Conservation (phyloP, 1,140 invertebrate genomes). For the Pentalonia nigronervosa region DNA sequence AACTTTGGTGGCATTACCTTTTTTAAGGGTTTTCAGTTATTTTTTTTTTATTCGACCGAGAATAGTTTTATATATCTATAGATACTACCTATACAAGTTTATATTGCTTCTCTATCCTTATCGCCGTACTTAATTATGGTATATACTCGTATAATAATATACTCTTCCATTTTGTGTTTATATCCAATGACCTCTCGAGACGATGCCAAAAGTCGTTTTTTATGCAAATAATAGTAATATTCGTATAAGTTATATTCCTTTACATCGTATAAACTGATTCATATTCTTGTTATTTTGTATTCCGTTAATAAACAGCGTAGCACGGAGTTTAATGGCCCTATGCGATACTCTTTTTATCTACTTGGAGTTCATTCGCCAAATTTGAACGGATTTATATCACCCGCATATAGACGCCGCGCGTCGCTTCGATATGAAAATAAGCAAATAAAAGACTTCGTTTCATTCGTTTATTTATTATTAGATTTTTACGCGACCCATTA, state of each 20-base stretch:
- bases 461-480: not conserved
- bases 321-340: not conserved
- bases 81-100: not conserved
- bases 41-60: not conserved
- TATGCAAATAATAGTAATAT: slow-evolving; percentile 9
- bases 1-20: slow-evolving; percentile 34
- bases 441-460: not conserved
- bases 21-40: not conserved
- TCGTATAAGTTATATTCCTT: not conserved
- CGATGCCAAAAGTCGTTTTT: not conserved
- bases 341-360: not conserved
- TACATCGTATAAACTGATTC: not conserved
- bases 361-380: not conserved
- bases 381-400: not conserved
- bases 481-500: not conserved
- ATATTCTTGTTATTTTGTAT: not conserved
- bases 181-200: not conserved
- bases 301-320: not conserved
- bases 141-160: slow-evolving; percentile 5
- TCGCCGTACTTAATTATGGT: not conserved
- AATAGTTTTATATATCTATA: not conserved
- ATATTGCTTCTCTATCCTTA: not conserved
- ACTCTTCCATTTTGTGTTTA: not conserved
- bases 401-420: not conserved
- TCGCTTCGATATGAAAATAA: not conserved